A percentile compares a stretch with the other conserved stretches of the same genome.
These are phyloP conservation scores for Tipula confusa DNA, from an alignment of 2,888 invertebrate species.

Conservation along the genomic window DNA sequence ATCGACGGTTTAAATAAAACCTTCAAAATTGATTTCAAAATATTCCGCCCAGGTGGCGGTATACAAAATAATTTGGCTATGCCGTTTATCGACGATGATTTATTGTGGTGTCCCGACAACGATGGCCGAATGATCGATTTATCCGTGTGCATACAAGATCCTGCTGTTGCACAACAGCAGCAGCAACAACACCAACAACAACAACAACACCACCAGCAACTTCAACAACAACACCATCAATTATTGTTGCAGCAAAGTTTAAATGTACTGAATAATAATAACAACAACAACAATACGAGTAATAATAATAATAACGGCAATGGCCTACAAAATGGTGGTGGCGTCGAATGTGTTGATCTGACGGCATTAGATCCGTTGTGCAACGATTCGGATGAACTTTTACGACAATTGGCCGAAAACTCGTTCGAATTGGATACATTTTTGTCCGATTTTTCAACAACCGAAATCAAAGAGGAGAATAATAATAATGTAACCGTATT, in stretches of 20 bases:
- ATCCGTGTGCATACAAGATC: slow-evolving; percentile 76
- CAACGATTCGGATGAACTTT: slow-evolving; percentile 71
- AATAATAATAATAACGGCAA: slow-evolving; percentile 17
- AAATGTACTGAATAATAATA: background rate
- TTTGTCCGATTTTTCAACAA: slow-evolving; percentile 69
- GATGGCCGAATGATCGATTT: slow-evolving; percentile 92
- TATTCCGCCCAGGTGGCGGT: slow-evolving; percentile 48
- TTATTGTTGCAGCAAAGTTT: background rate
- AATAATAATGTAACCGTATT: slow-evolving; percentile 41
- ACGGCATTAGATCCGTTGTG: slow-evolving; percentile 48
- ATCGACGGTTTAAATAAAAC: background rate
- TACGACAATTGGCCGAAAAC: slow-evolving; percentile 76
- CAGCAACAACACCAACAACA: background rate
- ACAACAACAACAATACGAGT: background rate
- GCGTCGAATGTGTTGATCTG: slow-evolving; percentile 38
- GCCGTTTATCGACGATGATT: slow-evolving; percentile 95
- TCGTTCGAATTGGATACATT: slow-evolving; percentile 83
- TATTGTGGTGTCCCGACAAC: slow-evolving; percentile 91
- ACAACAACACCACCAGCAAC: background rate
- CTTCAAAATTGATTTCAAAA: slow-evolving; percentile 31
- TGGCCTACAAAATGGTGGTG: background rate
- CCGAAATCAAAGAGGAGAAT: slow-evolving; percentile 60
- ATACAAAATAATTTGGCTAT: slow-evolving; percentile 62
- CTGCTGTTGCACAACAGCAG: slow-evolving; percentile 41
- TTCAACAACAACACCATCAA: background rate